phyloP scores from a whole-genome alignment of 2,113 vertebrate genomes.

The Myrmophylax atrothorax region DNA sequence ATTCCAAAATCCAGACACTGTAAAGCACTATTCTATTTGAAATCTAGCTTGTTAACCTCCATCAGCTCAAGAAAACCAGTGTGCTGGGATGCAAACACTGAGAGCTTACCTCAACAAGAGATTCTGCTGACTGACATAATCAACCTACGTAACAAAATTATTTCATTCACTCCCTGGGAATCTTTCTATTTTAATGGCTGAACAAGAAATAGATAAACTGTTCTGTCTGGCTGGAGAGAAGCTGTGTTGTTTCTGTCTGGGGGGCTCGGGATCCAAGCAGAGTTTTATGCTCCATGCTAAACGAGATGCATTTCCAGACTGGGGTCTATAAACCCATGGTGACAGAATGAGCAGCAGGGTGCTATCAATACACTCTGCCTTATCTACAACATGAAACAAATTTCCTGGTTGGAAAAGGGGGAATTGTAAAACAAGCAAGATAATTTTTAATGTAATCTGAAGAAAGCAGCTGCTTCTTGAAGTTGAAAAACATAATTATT shows the following conservation, averaged over 20 bases:
- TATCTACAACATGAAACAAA: conserved; percentile 36
- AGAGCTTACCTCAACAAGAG: conserved; percentile 25
- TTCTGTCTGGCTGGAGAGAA: background rate
- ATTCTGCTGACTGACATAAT: background rate
- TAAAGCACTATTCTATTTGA: background rate
- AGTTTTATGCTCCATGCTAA: background rate
- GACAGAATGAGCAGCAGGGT: conserved; percentile 26
- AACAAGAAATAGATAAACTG: conserved; percentile 53
- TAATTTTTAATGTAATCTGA: conserved; percentile 60
- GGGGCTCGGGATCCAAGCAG: background rate
- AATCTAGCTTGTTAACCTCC: conserved; percentile 40
- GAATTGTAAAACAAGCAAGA: conserved; percentile 54
- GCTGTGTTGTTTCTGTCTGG: background rate
- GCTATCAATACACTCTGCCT: conserved; percentile 41
- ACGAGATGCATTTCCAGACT: background rate
- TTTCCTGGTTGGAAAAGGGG: conserved; percentile 21
- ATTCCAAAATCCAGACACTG: background rate
- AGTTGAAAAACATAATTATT: conserved; percentile 58
- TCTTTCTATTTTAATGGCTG: conserved; percentile 46
- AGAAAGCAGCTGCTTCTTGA: conserved; percentile 45
- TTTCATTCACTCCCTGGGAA: conserved; percentile 15
- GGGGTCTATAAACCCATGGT: background rate
- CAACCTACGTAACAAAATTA: conserved; percentile 9
- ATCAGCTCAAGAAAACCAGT: conserved; percentile 2
- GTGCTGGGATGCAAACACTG: conserved; percentile 23